These are phyloP conservation scores for Biston stratarius DNA, from an alignment of 2,888 invertebrate genomes.

Conservation along the genomic window DNA sequence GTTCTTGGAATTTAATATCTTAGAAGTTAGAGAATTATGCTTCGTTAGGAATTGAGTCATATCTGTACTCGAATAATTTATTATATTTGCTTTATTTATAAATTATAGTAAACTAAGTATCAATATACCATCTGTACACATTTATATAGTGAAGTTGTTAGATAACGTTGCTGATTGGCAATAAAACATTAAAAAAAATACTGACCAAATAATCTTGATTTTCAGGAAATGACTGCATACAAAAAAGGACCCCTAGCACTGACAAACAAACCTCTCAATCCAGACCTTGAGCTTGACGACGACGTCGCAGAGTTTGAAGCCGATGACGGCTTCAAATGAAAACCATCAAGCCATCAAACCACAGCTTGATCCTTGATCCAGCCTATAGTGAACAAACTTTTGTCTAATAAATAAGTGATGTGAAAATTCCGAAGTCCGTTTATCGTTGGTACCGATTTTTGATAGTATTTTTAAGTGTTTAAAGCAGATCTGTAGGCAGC, in stretches of 20 bases:
- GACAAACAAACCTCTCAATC: conserved; percentile 56
- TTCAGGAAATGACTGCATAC: conserved; percentile 94
- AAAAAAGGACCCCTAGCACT: conserved; percentile 89
- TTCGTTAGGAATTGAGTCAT: too few species aligned
- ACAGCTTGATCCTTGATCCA: conserved; percentile 13
- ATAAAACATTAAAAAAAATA: too few species aligned
- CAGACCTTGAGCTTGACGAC: conserved; percentile 78
- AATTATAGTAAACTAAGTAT: too few species aligned
- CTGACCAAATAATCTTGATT: conserved; percentile 40
- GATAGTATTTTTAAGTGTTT: conserved; percentile 27
- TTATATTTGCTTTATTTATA: too few species aligned
- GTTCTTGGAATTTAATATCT: too few species aligned
- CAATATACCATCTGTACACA: too few species aligned
- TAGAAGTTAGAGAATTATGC: too few species aligned
- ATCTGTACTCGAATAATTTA: too few species aligned
- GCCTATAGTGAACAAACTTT: conserved; percentile 41
- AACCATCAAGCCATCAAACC: conserved; percentile 15
- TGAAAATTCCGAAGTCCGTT: conserved; percentile 25
- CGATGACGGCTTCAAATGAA: conserved; percentile 88
- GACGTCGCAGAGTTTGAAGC: conserved; percentile 88
- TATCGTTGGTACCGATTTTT: conserved; percentile 24
- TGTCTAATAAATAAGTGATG: conserved; percentile 31
- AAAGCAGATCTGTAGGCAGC: conserved; percentile 17
- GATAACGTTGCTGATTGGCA: too few species aligned
- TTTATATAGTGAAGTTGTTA: too few species aligned